Conservation (phyloP, 2,888 invertebrate genomes). For the Tinea semifulvella region DNA sequence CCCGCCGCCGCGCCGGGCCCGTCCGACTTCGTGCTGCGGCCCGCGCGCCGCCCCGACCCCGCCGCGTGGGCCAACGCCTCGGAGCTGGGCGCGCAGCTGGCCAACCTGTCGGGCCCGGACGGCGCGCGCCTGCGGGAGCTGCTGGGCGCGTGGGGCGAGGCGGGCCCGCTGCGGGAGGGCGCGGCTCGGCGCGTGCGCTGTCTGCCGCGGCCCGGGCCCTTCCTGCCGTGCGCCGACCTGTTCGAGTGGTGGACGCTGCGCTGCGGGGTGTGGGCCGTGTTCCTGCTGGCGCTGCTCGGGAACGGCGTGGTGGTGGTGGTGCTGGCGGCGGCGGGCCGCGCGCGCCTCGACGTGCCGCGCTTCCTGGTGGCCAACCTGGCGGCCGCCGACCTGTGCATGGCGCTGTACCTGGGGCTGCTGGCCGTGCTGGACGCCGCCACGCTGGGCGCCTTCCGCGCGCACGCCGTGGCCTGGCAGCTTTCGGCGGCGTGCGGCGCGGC, state of each 20-base stretch:
- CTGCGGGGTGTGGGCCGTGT: constrained; percentile 97
- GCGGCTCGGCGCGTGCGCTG: constrained; percentile 19
- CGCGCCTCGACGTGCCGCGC: constrained; percentile 95
- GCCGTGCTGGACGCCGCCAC: constrained; percentile 97
- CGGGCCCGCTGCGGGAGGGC: not conserved
- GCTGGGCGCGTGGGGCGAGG: constrained; percentile 21
- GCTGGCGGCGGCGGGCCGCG: constrained; percentile 81
- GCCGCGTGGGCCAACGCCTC: constrained; percentile 83
- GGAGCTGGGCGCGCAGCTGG: constrained; percentile 83
- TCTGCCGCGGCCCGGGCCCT: constrained; percentile 74
- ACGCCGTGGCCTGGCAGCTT: constrained; percentile 98
- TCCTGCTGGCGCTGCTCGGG: constrained; percentile 92
- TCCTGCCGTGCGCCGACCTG: constrained; percentile 93
- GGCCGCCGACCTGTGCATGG: constrained; percentile 97
- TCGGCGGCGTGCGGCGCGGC: constrained; percentile 92
- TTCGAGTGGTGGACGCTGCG: constrained; percentile 98
- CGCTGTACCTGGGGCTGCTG: constrained; percentile 89
- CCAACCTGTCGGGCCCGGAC: constrained; percentile 18
- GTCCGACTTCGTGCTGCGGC: constrained; percentile 51
- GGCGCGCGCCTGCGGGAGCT: constrained; percentile 22
- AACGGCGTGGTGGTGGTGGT: constrained; percentile 97
- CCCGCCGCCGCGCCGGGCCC: constrained; percentile 38
- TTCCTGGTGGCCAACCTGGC: constrained; percentile 97
- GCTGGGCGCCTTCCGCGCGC: constrained; percentile 93
- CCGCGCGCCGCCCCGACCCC: constrained; percentile 38